Evolutionary conservation across 2,888 invertebrate species (phyloP), one percentile per base, ranked within the genome.

Genomic region (Zygaena filipendulae): DNA sequence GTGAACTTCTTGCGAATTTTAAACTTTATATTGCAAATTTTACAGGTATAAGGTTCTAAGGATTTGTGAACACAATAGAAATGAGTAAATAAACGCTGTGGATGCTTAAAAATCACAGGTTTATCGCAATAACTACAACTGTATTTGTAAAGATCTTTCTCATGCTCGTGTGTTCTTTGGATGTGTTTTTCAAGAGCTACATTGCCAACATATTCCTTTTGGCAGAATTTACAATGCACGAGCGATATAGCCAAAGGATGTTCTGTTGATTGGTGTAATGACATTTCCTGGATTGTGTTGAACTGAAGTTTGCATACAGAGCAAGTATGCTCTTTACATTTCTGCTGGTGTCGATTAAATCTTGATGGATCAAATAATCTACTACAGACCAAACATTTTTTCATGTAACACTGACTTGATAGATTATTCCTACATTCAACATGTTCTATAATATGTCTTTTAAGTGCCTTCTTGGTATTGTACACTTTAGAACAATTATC

Each of bases 121-220:
- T 33, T 36, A 0, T 58, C 39, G 8, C 77, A 79, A 8, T 58
- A 43, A 0, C 49, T 33, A 16, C 77, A 79, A 3, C 39, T 35
- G 27, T 79, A 79, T 47, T 71, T 79, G 35, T 71, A 79, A 0
- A 66, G 32, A 13, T 61, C 60, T 0, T 59, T 35, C 1, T 57
- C 40, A 0, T 35, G 32, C 21, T 45, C 43, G 8, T 77, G 77
- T 0, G 48, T 24, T 7, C 64, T 31, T 7, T 55, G 39, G 1
- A 75, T 43, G 28, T 77, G 77, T 32, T 63, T 71, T 1, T 54
- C 35, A 9, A 75, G 33, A 0, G 56, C 38, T 0, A 35, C 19
- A 0, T 30, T 30, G 0, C 72, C 71, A 0, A 71, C 62, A 30
- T 58, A 63, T 2, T 66, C 61, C 30, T 52, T 57, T 1, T 42